Base-by-base conservation (phyloP, 2,113 vertebrate genomes). In the Microtus ochrogaster region DNA sequence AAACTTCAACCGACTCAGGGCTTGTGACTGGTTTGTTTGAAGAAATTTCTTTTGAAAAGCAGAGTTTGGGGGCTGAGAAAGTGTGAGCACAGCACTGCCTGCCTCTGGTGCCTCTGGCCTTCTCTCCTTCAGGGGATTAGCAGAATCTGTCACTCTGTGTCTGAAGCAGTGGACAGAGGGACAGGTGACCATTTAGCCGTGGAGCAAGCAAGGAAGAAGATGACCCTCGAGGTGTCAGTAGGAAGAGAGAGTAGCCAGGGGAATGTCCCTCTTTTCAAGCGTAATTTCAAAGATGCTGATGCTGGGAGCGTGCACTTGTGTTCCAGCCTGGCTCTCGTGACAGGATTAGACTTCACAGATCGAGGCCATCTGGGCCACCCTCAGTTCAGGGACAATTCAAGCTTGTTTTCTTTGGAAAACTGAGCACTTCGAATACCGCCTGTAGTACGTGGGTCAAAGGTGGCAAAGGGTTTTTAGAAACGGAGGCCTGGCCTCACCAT, bases 41-140 rank as follows among this genome's bases (percentile, higher is more conserved):
- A 96, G 97, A 94, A 61, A 61, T 89, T 65, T 70, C 95, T 95
- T 96, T 97, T 96, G 95, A 90, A 94, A 94, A 81, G 63, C 49
- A 14, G 88, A 96, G 95, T 96, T 88, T 90, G 89, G 79, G 87
- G 89, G 49, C 4, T 16, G 73, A 79, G 90, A 68, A 91, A 90
- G 73, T 19, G 72, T 30, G 4, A 0, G 14, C 16, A 68, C 36
- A 30, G 79, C 0, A 0, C 36, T 17, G 49, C 41, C 36, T 5
- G 2, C 28, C 16, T 3, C 10, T 11, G 17, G 0, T 0, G 2
- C 7, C 1, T 1, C 47, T 2, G 33, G 44, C 8, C 44, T 24
- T 65, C 44, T 44, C 22, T 26, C 61, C 63, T 84, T 24, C 19
- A 7, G 9, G 47, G 19, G 49, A 26, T 1, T 0, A 16, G 10